These are phyloP conservation scores for Rhadina sibilatrix DNA, from an alignment of 2,113 vertebrate genomes.

Conservation along the genomic window DNA sequence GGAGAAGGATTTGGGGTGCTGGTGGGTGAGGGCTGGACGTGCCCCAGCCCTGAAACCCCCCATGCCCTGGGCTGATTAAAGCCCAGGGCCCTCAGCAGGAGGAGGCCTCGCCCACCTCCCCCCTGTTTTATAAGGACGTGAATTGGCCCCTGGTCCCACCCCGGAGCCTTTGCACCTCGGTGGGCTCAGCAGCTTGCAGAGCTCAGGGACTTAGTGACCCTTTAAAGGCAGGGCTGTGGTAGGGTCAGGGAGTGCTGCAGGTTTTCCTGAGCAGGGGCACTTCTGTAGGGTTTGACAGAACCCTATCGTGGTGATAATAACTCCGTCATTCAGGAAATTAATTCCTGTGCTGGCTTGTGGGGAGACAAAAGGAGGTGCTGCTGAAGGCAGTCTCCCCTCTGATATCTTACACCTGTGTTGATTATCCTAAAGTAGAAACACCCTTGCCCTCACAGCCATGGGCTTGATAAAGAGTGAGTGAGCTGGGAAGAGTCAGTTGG, in stretches of 20 bases:
- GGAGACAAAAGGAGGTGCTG: too few relatives aligned
- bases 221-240: neutral
- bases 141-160: neutral
- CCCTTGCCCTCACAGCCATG: too few relatives aligned
- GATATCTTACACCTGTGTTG: too few relatives aligned
- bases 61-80: neutral
- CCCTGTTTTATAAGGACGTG: neutral
- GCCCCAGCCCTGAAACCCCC: neutral
- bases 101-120: neutral
- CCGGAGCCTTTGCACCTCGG: neutral
- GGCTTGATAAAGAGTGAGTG: too few relatives aligned
- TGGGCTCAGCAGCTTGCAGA: neutral
- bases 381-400: too few relatives aligned
- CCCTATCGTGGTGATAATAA: rapidly evolving
- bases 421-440: too few relatives aligned
- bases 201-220: neutral
- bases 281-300: neutral
- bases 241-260: neutral
- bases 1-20: neutral
- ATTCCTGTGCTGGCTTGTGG: neutral
- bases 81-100: neutral
- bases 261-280: neutral
- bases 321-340: neutral
- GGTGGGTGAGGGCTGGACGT: neutral
- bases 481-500: too few relatives aligned